phyloP scores from a whole-genome alignment of 1,140 invertebrate genomes.

The Orius insidiosus region DNA sequence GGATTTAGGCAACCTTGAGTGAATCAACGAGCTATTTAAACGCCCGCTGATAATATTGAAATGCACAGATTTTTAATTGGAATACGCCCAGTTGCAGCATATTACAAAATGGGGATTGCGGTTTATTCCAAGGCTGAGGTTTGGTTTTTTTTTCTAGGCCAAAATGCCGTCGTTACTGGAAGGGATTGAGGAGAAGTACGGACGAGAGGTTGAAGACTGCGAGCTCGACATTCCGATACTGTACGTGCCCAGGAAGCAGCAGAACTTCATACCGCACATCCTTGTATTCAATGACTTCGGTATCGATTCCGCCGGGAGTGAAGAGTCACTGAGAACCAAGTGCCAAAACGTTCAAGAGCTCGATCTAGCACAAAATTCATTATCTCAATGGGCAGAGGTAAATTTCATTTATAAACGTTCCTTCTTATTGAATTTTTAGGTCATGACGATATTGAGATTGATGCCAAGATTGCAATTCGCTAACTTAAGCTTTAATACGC shows the following conservation, averaged over 20 bases:
- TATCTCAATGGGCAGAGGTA: constrained; percentile 70
- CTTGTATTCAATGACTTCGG: constrained; percentile 77
- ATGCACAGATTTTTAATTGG: too few relatives aligned
- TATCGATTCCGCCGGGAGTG: constrained; percentile 70
- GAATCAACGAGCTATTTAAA: too few relatives aligned
- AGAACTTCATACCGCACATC: constrained; percentile 58
- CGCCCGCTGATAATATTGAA: too few relatives aligned
- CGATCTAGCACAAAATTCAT: constrained; percentile 76
- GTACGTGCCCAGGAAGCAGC: constrained; percentile 63
- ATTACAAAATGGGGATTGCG: too few relatives aligned
- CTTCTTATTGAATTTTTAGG: too few relatives aligned
- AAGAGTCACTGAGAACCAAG: constrained; percentile 52
- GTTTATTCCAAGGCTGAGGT: too few relatives aligned
- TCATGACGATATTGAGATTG: constrained; percentile 65
- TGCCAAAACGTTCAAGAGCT: constrained; percentile 74
- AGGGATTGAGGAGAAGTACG: constrained; percentile 70
- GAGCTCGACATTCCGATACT: constrained; percentile 40
- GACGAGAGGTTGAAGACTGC: constrained; percentile 31
- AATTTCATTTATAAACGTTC: too few relatives aligned
- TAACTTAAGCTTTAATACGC: constrained; percentile 75
- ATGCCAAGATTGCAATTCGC: constrained; percentile 77
- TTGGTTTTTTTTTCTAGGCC: constrained; percentile 3
- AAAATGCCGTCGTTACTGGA: constrained; percentile 66
- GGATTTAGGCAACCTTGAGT: too few relatives aligned
- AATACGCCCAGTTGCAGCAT: too few relatives aligned